These are phyloP conservation scores for Eupithecia exiguata DNA, from an alignment of 2,888 invertebrate species.

Conservation along the genomic window DNA sequence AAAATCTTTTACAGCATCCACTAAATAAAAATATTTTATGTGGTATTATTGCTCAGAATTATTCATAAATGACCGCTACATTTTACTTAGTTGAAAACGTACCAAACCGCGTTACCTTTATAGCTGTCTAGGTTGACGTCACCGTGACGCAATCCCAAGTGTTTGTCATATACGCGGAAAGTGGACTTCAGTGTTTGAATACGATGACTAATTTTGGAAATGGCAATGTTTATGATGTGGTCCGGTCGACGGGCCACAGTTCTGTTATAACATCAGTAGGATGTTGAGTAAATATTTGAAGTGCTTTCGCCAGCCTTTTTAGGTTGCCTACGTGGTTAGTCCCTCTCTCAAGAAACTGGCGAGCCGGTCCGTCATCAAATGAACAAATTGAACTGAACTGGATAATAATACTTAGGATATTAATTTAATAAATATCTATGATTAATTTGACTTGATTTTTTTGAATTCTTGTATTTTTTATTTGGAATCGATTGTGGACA, in stretches of 20 bases:
- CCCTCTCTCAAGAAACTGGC: neutral
- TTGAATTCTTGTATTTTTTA: too few relatives aligned
- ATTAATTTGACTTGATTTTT: too few relatives aligned
- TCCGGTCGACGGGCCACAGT: neutral
- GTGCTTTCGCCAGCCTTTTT: too few relatives aligned
- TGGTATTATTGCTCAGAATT: neutral
- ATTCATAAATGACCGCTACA: neutral
- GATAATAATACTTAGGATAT: neutral
- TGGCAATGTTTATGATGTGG: slow-evolving; percentile 9
- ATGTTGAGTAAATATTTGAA: neutral
- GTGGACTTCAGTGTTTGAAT: slow-evolving; percentile 12
- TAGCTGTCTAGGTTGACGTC: slow-evolving; percentile 1
- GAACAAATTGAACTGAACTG: neutral
- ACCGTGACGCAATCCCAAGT: neutral
- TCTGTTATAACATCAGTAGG: neutral
- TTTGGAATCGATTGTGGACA: too few relatives aligned
- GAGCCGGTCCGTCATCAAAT: too few relatives aligned
- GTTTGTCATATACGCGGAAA: slow-evolving; percentile 1
- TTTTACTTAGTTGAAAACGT: neutral
- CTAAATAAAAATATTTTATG: neutral
- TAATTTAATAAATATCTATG: too few relatives aligned
- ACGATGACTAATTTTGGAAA: slow-evolving; percentile 16
- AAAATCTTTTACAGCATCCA: neutral
- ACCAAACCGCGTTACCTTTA: neutral
- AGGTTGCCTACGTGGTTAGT: neutral